Conservation (phyloP, 1,140 invertebrate species). For the Papilio dardanus region DNA sequence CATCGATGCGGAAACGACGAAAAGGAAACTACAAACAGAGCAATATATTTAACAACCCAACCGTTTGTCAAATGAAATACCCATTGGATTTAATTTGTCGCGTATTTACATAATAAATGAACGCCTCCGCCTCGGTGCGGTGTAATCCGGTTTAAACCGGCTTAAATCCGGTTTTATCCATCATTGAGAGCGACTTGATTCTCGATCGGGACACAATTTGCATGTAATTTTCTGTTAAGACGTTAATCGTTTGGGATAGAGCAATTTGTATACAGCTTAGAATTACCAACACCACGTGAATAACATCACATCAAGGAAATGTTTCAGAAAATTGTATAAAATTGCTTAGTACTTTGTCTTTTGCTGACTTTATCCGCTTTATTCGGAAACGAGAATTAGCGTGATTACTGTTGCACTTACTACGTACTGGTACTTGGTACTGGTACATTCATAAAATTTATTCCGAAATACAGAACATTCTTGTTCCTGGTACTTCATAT, state of each 20-base stretch:
- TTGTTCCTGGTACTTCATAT: no score
- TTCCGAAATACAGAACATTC: no score
- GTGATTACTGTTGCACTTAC: no score
- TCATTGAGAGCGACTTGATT: constrained; percentile 79
- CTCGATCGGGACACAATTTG: constrained; percentile 76
- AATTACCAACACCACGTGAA: constrained; percentile 27
- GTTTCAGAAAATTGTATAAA: no score
- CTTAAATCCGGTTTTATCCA: constrained; percentile 75
- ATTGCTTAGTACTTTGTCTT: no score
- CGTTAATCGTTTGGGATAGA: constrained; percentile 62
- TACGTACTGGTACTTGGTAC: no score
- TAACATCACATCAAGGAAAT: background rate
- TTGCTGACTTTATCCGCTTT: no score
- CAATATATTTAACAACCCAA: constrained; percentile 58
- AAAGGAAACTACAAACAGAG: constrained; percentile 45
- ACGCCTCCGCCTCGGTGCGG: constrained; percentile 71
- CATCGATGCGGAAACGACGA: constrained; percentile 28
- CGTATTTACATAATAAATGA: constrained; percentile 82
- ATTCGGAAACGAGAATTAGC: no score
- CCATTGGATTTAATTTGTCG: constrained; percentile 80
- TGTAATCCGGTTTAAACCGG: constrained; percentile 76
- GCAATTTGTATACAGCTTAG: constrained; percentile 45
- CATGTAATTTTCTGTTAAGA: constrained; percentile 73
- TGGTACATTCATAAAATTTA: no score
- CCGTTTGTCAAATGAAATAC: constrained; percentile 78